These are phyloP conservation scores for Cryptoleucopteryx plumbea DNA, from an alignment of 2,113 vertebrate genomes.

Conservation along the genomic window DNA sequence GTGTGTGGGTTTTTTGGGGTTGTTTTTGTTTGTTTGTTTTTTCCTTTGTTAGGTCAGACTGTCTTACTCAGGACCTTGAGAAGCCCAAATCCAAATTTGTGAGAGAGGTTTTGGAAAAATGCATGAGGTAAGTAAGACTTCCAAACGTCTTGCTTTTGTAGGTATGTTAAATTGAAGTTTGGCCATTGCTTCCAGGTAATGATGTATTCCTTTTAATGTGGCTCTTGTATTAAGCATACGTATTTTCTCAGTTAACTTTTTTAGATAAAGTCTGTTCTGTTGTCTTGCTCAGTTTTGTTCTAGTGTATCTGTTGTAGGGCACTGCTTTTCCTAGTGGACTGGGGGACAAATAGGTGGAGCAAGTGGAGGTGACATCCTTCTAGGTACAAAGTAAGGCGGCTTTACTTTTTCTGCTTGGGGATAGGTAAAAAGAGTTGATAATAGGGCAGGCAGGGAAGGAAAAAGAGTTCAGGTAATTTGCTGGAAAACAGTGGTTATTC, in stretches of 20 bases:
- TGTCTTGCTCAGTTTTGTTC: background rate
- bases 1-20: background rate
- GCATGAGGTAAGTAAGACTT: conserved; percentile 80
- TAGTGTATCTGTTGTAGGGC: background rate
- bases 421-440: background rate
- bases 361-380: background rate
- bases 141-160: background rate
- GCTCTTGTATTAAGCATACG: background rate
- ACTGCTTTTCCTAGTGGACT: background rate
- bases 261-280: background rate
- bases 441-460: background rate
- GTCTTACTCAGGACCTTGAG: conserved; percentile 82
- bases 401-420: background rate
- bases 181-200: background rate
- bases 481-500: background rate
- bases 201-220: background rate
- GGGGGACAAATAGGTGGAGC: background rate
- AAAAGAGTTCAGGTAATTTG: background rate
- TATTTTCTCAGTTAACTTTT: background rate
- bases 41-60: conserved; percentile 81
- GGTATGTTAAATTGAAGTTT: background rate
- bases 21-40: background rate
- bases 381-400: background rate
- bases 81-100: conserved; percentile 94
- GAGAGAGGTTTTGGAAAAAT: conserved; percentile 91